These are phyloP conservation scores for Oophaga sylvatica DNA, from an alignment of 2,797 vertebrate species.

Conservation along the genomic window DNA sequence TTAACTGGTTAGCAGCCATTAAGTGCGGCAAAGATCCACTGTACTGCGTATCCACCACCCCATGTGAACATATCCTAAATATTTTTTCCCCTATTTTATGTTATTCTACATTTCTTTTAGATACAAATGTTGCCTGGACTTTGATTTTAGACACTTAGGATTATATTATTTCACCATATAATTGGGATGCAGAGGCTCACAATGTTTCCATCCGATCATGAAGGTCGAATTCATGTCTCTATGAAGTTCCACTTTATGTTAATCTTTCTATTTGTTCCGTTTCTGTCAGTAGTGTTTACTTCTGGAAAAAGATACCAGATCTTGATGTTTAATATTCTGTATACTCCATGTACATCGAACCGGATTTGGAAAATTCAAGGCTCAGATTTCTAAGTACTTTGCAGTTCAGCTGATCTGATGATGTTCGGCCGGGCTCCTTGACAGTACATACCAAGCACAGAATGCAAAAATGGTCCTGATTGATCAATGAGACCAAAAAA, in stretches of 20 bases:
- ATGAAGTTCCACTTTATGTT: background rate
- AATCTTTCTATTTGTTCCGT: background rate
- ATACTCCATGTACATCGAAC: constrained; percentile 3
- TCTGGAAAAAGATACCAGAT: background rate
- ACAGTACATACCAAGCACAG: constrained; percentile 24
- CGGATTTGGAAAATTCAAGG: constrained; percentile 40
- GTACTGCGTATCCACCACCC: no score
- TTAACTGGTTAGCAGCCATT: no score
- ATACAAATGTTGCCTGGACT: no score
- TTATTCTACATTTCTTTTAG: no score
- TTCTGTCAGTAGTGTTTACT: constrained; percentile 12
- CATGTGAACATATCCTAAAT: no score
- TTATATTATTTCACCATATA: background rate
- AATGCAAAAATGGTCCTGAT: constrained; percentile 37
- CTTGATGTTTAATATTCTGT: constrained; percentile 32
- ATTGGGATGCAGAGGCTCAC: background rate
- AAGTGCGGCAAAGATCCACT: no score
- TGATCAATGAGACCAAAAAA: constrained; percentile 32
- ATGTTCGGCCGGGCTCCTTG: constrained; percentile 15
- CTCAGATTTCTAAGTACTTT: constrained; percentile 22
- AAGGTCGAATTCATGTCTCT: background rate
- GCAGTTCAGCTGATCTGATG: constrained; percentile 24
- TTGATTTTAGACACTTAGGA: no score
- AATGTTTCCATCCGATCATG: background rate
- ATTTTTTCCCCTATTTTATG: no score